Evolutionary conservation across 2,797 vertebrate genomes (phyloP), one percentile per base, ranked within the genome.

Genomic region (Micrastur ruficollis): DNA sequence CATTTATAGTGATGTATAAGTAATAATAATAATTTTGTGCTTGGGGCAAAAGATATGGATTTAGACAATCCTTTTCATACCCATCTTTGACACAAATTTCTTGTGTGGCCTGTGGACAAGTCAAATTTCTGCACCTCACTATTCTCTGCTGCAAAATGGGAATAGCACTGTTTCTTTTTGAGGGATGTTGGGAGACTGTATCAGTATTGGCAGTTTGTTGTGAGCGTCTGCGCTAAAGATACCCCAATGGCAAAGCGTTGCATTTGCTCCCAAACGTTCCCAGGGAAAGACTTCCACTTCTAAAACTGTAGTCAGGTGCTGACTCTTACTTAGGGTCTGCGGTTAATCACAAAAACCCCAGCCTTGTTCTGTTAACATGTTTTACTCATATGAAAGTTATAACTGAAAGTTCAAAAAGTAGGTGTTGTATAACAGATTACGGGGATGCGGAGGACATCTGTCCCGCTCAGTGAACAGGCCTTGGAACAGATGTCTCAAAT

Each of bases 401-500:
- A 95, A 97, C 91, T 76, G 80, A 88, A 98, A 98, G 98, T 98
- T 98, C 97, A 98, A 93, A 97, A 98, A 97, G 95, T 98, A 96
- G 98, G 97, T 98, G 96, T 96, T 95, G 96, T 96, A n/a, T 84
- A 98, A 97, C 98, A 98, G 98, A 98, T 98, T 97, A 98, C 71
- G 92, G 95, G 95, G 96, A 98, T 97, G 97, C 79, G 2, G 97
- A 97, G 96, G 98, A 98, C 98, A 98, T 98, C 98, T 98, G 98
- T 98, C 98, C 97, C 81, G 38, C 85, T 97, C 92, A 44, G 66
- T 87, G 97, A 98, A 98, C 98, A 98, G 97, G 97, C 98, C 96
- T 98, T 97, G 97, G 97, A 98, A 98, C 97, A 98, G 98, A 98
- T 98, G 98, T 98, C 98, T 98, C 93, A 38, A 97, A 98, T 98